phyloP scores from a whole-genome alignment of 2,113 vertebrate species.

The Variabilichromis moorii region DNA sequence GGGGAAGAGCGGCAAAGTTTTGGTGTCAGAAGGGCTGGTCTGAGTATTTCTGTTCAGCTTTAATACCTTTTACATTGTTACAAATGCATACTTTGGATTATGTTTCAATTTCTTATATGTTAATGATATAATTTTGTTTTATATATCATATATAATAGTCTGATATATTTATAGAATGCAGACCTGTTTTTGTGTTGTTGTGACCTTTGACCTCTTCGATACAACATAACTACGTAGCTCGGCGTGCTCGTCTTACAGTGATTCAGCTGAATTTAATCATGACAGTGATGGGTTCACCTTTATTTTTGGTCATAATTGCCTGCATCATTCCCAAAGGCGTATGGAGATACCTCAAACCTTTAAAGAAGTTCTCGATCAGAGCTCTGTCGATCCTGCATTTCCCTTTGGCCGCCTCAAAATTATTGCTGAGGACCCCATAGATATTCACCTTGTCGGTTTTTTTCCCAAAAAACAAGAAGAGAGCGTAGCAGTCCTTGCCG shows the following conservation, averaged over 20 bases:
- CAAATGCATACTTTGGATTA: neutral
- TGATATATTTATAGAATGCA: neutral
- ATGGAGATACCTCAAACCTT: conserved; percentile 53
- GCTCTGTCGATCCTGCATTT: conserved; percentile 57
- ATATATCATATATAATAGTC: neutral
- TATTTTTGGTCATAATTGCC: conserved; percentile 39
- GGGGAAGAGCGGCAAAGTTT: neutral
- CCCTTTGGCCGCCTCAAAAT: conserved; percentile 56
- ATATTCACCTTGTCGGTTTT: conserved; percentile 56
- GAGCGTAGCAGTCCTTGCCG: conserved; percentile 71
- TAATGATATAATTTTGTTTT: neutral
- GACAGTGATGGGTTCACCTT: conserved; percentile 50
- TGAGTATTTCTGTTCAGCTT: neutral
- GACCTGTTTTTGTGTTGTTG: neutral
- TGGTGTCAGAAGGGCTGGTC: neutral
- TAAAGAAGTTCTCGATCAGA: conserved; percentile 69
- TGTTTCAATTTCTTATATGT: neutral
- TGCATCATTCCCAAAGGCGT: conserved; percentile 67
- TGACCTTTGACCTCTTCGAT: neutral
- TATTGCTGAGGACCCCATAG: conserved; percentile 72
- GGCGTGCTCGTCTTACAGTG: neutral
- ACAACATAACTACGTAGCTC: neutral
- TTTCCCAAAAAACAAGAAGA: conserved; percentile 69
- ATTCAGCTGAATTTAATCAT: conserved; percentile 71
- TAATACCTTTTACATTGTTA: neutral